Percentiles rank a stretch among this genome's conserved stretches.
Conservation (phyloP, 2,888 invertebrate genomes). For the Andricus quercusramuli region DNA sequence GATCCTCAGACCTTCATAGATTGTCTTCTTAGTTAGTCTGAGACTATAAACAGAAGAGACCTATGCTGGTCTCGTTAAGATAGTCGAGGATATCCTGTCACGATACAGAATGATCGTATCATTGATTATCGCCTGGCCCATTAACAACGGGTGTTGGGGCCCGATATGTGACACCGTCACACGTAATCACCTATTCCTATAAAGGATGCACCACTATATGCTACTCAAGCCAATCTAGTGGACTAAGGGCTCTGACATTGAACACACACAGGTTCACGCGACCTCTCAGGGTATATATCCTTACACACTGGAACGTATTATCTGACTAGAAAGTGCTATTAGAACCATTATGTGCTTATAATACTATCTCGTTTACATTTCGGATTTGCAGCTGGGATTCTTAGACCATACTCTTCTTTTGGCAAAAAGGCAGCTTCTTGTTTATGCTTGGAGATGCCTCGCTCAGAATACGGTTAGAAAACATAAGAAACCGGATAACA, state of each 20-base stretch:
- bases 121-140: conserved; percentile 52
- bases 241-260: conserved; percentile 10
- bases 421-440: neutral
- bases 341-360: neutral
- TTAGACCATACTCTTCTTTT: neutral
- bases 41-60: neutral
- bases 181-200: conserved; percentile 21
- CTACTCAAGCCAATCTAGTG: conserved; percentile 17
- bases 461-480: too few relatives aligned
- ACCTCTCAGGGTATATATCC: neutral
- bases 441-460: neutral
- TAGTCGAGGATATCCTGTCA: conserved; percentile 35
- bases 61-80: neutral
- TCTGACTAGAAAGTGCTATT: conserved; percentile 7
- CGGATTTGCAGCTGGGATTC: neutral
- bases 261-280: neutral
- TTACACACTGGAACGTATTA: neutral
- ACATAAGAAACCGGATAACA: too few relatives aligned
- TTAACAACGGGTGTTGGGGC: conserved; percentile 47
- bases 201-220: neutral
- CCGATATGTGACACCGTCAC: conserved; percentile 44
- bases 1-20: neutral
- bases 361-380: conserved; percentile 2
- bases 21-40: neutral
- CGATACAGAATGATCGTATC: conserved; percentile 49